phyloP scores from a whole-genome alignment of 2,113 vertebrate genomes.

The Ictalurus furcatus region DNA sequence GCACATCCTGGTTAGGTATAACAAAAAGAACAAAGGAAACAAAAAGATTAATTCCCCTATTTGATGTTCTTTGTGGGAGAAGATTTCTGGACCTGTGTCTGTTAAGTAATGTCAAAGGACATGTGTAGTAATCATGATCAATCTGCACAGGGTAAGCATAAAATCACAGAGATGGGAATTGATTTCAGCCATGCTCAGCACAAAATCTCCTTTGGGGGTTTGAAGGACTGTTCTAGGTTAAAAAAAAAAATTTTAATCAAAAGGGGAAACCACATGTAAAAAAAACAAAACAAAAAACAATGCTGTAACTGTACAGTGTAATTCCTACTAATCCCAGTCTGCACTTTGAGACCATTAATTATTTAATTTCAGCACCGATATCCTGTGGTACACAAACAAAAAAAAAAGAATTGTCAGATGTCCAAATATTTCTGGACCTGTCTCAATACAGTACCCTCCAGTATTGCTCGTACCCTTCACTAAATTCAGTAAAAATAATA shows the following conservation, averaged over 20 bases:
- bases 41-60: too few relatives aligned
- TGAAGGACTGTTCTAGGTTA: neutral
- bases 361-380: neutral
- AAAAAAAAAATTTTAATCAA: neutral
- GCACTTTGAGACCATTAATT: neutral
- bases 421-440: too few relatives aligned
- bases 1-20: too few relatives aligned
- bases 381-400: neutral
- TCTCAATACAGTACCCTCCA: too few relatives aligned
- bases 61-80: too few relatives aligned
- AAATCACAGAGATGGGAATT: neutral
- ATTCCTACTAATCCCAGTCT: neutral
- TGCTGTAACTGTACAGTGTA: neutral
- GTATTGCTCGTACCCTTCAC: too few relatives aligned
- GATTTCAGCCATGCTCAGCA: neutral
- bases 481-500: too few relatives aligned
- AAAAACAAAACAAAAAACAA: neutral
- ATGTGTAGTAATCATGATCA: neutral
- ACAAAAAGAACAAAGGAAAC: too few relatives aligned
- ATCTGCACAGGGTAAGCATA: neutral
- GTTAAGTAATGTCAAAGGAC: neutral
- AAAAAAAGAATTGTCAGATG: neutral
- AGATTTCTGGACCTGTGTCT: neutral
- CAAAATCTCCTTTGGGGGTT: neutral
- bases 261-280: neutral